phyloP scores from a whole-genome alignment of 2,113 vertebrate genomes.

The Nothobranchius furzeri region DNA sequence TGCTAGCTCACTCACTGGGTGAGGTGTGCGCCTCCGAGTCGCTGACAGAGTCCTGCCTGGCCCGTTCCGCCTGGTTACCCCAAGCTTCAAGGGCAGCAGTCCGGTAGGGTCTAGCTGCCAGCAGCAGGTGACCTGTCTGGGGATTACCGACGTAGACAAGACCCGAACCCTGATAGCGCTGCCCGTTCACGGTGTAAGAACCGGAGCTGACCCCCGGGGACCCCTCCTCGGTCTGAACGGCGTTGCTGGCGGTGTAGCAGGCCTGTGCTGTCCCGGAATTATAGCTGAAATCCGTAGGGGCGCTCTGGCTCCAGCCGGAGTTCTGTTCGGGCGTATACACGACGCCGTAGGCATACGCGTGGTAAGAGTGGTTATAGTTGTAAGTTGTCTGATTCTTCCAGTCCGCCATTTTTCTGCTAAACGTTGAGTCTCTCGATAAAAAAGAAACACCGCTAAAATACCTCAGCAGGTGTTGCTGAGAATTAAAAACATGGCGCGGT shows the following conservation, averaged over 20 bases:
- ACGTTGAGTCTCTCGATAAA: neutral
- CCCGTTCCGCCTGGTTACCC: conserved; percentile 25
- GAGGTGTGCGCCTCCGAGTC: conserved; percentile 70
- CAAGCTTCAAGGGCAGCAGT: neutral
- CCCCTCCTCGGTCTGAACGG: conserved; percentile 9
- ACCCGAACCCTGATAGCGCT: conserved; percentile 48
- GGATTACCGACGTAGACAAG: conserved; percentile 35
- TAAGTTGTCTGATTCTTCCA: conserved; percentile 74
- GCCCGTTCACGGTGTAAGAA: neutral
- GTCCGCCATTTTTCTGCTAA: conserved; percentile 66
- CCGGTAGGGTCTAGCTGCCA: conserved; percentile 1
- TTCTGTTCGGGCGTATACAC: conserved; percentile 69
- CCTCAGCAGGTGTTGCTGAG: no score
- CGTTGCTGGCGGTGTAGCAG: conserved; percentile 34
- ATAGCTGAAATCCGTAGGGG: conserved; percentile 33
- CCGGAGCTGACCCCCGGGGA: conserved; percentile 57
- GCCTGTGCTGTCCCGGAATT: conserved; percentile 34
- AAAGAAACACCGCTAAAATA: no score
- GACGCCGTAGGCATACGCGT: conserved; percentile 74
- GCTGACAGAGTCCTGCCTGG: conserved; percentile 58
- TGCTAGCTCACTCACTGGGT: conserved; percentile 53
- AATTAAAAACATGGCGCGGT: no score
- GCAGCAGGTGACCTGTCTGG: conserved; percentile 37
- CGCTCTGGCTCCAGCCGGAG: conserved; percentile 55
- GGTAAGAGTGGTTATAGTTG: conserved; percentile 71